Base-by-base conservation (phyloP, 2,797 vertebrate genomes). In the Antennarius maculatus region DNA sequence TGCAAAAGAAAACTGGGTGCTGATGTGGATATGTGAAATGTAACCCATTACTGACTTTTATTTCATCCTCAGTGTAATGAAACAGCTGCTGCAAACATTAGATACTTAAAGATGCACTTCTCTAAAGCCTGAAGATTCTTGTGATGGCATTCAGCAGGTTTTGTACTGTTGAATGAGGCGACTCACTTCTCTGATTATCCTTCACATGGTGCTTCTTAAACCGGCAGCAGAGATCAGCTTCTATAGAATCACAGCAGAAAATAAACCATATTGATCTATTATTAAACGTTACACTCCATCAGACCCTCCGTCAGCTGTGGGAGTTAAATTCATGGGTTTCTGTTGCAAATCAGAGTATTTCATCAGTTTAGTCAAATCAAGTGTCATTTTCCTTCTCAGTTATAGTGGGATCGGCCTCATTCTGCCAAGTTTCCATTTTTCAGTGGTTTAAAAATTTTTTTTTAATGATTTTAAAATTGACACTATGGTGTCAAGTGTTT, bases 341-440 rank as follows among this genome's bases (percentile, higher is more conserved):
- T 18, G 16, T 54, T 76, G 69, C 51, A 79, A 74, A 79, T 77
- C 62, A 39, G 55, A 23, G 62, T 23, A 31, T 76, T 71, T 60
- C 68, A 74, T 84, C 54, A 58, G 52, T 70, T 65, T 59, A 6
- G 2, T 72, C 11, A 16, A 68, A 75, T 71, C 51, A 61, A 48
- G 42, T 66, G 69, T 66, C 66, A 74, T 65, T 76, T 61, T 29
- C 23, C 17, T 8, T 50, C 31, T 49, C 6, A 48, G 71, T 18
- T 27, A 56, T 16, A 17, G 42, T 14, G 50, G 11, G 53, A 74
- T 69, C 34, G 65, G 59, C 79, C 79, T 77, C 82, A 80, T 84
- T 79, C 84, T 86, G 75, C 80, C 77, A 77, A 5, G 49, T 59
- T 61, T 67, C 43, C 52, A 71, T 65, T 61, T 79, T 61, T 69